Percentiles rank a stretch among this genome's conserved stretches.
These are phyloP conservation scores for Dryobotodes eremita DNA, from an alignment of 2,888 invertebrate genomes.

Conservation along the genomic window DNA sequence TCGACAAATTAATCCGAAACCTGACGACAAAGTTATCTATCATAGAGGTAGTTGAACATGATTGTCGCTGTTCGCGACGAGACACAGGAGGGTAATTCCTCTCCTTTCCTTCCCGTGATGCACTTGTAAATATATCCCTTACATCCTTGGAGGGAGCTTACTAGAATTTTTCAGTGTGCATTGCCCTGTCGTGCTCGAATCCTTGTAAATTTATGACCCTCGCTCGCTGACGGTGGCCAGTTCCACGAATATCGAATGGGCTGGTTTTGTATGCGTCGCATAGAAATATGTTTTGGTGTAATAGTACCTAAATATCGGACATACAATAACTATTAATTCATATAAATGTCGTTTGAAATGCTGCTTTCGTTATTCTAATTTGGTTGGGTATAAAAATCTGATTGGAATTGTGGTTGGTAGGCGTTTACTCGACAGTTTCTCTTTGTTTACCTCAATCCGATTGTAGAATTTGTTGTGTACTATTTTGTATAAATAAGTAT, in stretches of 20 bases:
- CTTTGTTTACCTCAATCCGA: neutral
- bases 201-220: slow-evolving; percentile 88
- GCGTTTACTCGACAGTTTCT: neutral
- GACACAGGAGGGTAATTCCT: slow-evolving; percentile 52
- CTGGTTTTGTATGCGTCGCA: slow-evolving; percentile 79
- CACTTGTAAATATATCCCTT: slow-evolving; percentile 68
- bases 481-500: neutral
- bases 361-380: neutral
- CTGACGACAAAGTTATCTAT: neutral
- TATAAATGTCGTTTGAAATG: slow-evolving; percentile 21
- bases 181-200: slow-evolving; percentile 85
- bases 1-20: no score
- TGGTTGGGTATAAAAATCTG: slow-evolving; percentile 19
- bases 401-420: slow-evolving; percentile 12
- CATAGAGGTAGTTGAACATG: slow-evolving; percentile 25
- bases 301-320: slow-evolving; percentile 41
- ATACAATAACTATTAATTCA: slow-evolving; percentile 18
- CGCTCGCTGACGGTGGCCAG: slow-evolving; percentile 81
- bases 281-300: slow-evolving; percentile 71
- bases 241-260: slow-evolving; percentile 81
- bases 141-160: slow-evolving; percentile 75
- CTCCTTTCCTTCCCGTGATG: slow-evolving; percentile 49
- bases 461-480: neutral
- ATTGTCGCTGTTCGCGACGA: slow-evolving; percentile 29
- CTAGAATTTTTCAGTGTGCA: slow-evolving; percentile 87